These are phyloP conservation scores for Torymus texanus DNA, from an alignment of 2,888 invertebrate species.

Conservation along the genomic window DNA sequence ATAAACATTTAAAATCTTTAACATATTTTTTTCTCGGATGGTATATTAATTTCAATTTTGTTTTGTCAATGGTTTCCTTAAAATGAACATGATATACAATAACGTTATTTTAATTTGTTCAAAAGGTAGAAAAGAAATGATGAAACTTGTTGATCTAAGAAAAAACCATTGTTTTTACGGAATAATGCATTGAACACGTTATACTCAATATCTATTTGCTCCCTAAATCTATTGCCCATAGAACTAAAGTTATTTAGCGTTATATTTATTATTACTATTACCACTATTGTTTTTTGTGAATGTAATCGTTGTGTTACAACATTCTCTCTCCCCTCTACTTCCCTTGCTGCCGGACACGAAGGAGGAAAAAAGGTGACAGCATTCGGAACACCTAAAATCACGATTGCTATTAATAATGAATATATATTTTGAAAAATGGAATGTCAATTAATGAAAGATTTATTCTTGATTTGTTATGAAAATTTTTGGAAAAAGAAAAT, in stretches of 20 bases:
- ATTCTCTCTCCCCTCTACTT: slow-evolving; percentile 74
- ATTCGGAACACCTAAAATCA: slow-evolving; percentile 76
- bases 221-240: slow-evolving; percentile 73
- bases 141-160: too few species aligned
- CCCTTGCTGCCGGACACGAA: slow-evolving; percentile 76
- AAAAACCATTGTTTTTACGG: too few species aligned
- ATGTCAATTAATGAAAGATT: slow-evolving; percentile 46
- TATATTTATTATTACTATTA: slow-evolving; percentile 70
- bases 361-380: slow-evolving; percentile 82
- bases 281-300: slow-evolving; percentile 73
- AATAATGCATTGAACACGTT: background rate
- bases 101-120: too few species aligned
- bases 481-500: slow-evolving; percentile 58
- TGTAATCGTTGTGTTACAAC: slow-evolving; percentile 76
- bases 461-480: slow-evolving; percentile 51
- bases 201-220: slow-evolving; percentile 71
- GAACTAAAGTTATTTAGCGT: slow-evolving; percentile 73
- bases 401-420: slow-evolving; percentile 69
- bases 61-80: too few species aligned
- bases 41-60: too few species aligned
- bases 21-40: too few species aligned
- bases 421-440: slow-evolving; percentile 56
- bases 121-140: too few species aligned
- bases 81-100: too few species aligned
- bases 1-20: too few species aligned